Base-by-base conservation (phyloP, 2,113 vertebrate genomes). In the Serinus canaria region DNA sequence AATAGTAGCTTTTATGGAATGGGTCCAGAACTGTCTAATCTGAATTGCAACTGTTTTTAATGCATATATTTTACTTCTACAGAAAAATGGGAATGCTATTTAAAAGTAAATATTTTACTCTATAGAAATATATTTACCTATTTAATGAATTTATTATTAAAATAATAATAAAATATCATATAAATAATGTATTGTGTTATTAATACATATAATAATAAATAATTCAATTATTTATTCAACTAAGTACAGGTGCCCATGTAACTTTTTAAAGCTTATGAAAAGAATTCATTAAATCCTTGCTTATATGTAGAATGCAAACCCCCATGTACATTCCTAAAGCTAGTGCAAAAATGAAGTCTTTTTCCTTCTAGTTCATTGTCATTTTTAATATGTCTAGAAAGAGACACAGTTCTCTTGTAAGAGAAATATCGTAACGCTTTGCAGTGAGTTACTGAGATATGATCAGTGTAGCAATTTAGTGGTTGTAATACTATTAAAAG, bases 401-500 rank as follows among this genome's bases (percentile, higher is more conserved):
- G 50, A 81, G 31, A 50, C 16, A 27, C 15, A 24, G 11, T 80
- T 73, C 46, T 92, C 25, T 43, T 67, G n/a, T 46, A 82, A 91
- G 85, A 97, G 62, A 93, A 94, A 82, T 95, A 73, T n/a, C 1
- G 1, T 87, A 91, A 94, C 49, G 86, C 89, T 97, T 97, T 91
- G 59, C 50, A 81, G 46, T 55, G 58, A 95, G 37, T 83, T 83
- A 35, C 52, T 88, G 79, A 96, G 89, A 94, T 92, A 92, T 81
- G 72, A 85, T 95, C 94, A 73, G 53, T 3, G 28, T 96, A 92
- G 73, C 62, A 97, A 96, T 97, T 96, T 74, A 83, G 66, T 83
- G 50, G 49, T 67, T 92, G 91, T 96, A 95, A 92, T 95, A 92
- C 77, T 97, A 78, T 96, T 97, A 94, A 83, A 97, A 97, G 85